Evolutionary conservation across 2,888 invertebrate genomes (phyloP).

Genomic region (Cancer borealis): DNA sequence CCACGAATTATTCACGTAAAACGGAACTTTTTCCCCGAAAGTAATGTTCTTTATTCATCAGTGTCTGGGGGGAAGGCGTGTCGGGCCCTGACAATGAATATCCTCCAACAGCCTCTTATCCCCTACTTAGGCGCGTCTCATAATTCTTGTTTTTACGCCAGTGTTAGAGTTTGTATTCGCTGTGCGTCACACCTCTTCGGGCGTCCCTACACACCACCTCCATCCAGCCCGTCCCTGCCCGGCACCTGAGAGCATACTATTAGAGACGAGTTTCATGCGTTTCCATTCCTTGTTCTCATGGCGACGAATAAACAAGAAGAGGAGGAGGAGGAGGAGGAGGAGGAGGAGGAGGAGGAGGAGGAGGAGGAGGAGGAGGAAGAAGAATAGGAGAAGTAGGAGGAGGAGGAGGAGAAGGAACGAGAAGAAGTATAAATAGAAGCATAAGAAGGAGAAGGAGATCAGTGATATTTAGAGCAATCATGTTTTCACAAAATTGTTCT

Average conservation of each 20-base stretch:
- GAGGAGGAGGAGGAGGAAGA: neutral
- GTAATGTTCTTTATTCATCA: conserved; percentile 20
- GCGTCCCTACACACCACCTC: neutral
- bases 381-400: neutral
- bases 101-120: neutral
- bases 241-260: neutral
- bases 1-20: neutral
- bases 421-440: too few relatives aligned
- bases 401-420: neutral
- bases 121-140: conserved; percentile 6
- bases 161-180: neutral
- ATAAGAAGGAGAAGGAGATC: neutral
- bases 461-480: neutral
- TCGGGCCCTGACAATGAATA: neutral
- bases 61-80: neutral
- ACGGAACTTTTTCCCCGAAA: neutral
- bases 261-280: neutral
- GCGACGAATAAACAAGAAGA: neutral
- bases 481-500: neutral
- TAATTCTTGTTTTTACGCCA: neutral
- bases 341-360: too few relatives aligned
- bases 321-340: neutral
- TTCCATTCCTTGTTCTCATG: neutral
- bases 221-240: neutral
- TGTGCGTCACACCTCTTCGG: neutral